These are phyloP conservation scores for Empidonax alnorum DNA, from an alignment of 2,113 vertebrate species.

Conservation along the genomic window DNA sequence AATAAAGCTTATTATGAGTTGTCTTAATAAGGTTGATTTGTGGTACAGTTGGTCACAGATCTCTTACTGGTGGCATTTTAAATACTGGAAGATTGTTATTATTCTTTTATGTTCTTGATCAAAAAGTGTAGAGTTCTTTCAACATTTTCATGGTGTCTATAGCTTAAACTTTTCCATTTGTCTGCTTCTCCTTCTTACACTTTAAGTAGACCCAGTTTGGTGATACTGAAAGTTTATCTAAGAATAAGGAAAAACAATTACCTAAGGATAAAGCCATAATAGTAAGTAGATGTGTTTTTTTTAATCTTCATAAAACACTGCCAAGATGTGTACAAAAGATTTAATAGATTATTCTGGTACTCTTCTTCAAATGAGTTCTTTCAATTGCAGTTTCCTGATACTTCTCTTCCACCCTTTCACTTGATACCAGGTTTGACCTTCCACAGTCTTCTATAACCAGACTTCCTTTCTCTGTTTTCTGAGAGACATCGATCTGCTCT, in stretches of 20 bases:
- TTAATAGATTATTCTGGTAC: neutral
- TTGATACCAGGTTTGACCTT: accelerated
- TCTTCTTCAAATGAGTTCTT: neutral
- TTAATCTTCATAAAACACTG: neutral
- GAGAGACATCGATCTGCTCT: neutral
- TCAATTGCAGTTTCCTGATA: neutral
- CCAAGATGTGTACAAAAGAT: neutral
- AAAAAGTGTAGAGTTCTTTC: neutral
- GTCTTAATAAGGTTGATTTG: neutral
- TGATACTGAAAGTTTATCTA: neutral
- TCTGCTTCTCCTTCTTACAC: neutral
- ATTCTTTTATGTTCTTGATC: neutral
- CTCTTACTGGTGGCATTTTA: neutral
- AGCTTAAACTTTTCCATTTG: neutral
- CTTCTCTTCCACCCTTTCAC: neutral
- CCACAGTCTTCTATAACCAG: neutral
- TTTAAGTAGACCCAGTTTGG: neutral
- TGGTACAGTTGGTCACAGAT: neutral
- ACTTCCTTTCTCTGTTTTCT: neutral
- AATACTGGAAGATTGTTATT: neutral
- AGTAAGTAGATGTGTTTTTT: neutral
- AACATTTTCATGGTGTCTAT: neutral
- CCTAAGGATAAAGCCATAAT: neutral
- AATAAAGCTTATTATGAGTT: neutral
- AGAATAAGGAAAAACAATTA: neutral